These are phyloP conservation scores for Chroicocephalus ridibundus DNA, from an alignment of 2,113 vertebrate genomes.

Conservation along the genomic window DNA sequence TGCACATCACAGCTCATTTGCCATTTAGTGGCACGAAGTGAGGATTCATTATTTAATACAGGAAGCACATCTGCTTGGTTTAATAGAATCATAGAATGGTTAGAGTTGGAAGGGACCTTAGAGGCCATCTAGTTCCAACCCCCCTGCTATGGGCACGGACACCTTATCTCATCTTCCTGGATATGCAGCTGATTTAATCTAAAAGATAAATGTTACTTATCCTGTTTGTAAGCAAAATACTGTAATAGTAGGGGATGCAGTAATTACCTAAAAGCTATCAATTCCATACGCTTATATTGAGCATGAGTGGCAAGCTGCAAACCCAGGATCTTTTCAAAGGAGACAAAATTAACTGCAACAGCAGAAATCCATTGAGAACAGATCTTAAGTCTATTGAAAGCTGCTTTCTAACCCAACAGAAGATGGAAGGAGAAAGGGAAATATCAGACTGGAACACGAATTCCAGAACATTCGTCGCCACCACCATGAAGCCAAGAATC, in stretches of 20 bases:
- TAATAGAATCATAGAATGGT: background rate
- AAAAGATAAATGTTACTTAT: background rate
- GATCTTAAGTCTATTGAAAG: background rate
- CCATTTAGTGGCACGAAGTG: background rate
- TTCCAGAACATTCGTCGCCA: too few species aligned
- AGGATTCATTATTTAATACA: constrained; percentile 30
- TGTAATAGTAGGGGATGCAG: background rate
- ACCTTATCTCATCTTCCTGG: background rate
- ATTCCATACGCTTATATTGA: background rate
- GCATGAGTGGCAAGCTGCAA: background rate
- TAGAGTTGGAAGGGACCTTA: too few species aligned
- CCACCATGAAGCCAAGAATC: background rate
- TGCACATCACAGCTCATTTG: background rate
- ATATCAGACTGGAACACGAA: background rate
- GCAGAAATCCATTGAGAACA: background rate
- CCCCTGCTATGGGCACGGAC: too few species aligned
- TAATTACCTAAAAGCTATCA: background rate
- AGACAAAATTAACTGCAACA: background rate
- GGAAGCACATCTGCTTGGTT: background rate
- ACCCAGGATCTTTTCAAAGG: too few species aligned
- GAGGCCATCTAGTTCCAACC: too few species aligned
- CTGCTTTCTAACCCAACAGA: background rate
- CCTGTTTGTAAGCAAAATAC: background rate
- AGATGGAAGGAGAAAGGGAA: background rate
- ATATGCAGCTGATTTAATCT: background rate